A percentile compares a stretch with the other conserved stretches of the same genome.
phyloP scores from a whole-genome alignment of 2,113 vertebrate genomes.

The Peromyscus californicus region DNA sequence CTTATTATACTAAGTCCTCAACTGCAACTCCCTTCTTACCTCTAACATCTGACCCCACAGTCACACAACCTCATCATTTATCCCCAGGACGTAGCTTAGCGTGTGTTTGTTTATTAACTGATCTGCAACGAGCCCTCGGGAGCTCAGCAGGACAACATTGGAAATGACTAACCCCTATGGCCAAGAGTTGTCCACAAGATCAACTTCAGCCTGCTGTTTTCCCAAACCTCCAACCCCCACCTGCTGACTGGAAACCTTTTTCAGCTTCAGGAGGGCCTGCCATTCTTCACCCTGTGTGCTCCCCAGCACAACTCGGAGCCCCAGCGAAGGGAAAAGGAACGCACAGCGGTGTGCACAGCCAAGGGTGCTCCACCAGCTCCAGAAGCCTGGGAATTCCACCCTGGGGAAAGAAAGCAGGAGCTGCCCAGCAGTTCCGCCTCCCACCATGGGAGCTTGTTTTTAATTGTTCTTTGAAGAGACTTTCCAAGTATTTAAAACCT shows the following conservation, averaged over 20 bases:
- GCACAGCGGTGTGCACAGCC: slow-evolving; percentile 59
- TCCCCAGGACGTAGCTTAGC: slow-evolving; percentile 70
- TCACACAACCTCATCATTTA: slow-evolving; percentile 77
- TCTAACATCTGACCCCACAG: slow-evolving; percentile 65
- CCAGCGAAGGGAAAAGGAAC: slow-evolving; percentile 60
- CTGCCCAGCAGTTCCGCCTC: slow-evolving; percentile 77
- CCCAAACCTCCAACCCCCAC: slow-evolving; percentile 79
- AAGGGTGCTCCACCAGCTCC: slow-evolving; percentile 73
- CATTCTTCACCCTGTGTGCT: slow-evolving; percentile 66
- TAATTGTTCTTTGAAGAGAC: slow-evolving; percentile 85
- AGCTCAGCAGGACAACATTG: slow-evolving; percentile 66
- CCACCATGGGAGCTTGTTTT: slow-evolving; percentile 79
- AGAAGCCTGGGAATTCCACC: slow-evolving; percentile 84
- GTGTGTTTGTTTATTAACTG: slow-evolving; percentile 69
- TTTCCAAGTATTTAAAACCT: slow-evolving; percentile 79
- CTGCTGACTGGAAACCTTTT: slow-evolving; percentile 77
- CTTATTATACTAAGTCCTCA: slow-evolving; percentile 41
- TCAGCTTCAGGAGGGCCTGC: slow-evolving; percentile 70
- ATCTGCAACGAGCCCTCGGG: slow-evolving; percentile 65
- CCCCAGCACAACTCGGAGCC: slow-evolving; percentile 45
- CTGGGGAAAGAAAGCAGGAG: slow-evolving; percentile 79
- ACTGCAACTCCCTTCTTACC: slow-evolving; percentile 61
- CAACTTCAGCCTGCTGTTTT: slow-evolving; percentile 78
- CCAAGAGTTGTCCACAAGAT: slow-evolving; percentile 75
- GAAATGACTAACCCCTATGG: slow-evolving; percentile 70